Base-by-base conservation (phyloP, 2,888 invertebrate species). In the Blomia tropicalis region DNA sequence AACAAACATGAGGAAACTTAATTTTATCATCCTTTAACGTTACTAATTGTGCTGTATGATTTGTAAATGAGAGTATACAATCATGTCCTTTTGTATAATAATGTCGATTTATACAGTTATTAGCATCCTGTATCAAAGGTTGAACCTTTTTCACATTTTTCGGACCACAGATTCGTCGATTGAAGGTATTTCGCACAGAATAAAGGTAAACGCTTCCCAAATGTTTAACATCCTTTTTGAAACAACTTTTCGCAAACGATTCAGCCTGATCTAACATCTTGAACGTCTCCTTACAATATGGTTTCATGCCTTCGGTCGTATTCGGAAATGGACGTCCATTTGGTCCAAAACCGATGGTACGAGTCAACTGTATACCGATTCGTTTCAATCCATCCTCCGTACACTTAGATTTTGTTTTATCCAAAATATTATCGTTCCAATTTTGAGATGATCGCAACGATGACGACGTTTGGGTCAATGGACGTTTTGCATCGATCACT, bases 241-340 rank as follows among this genome's bases (percentile, higher is more conserved):
- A 47, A n/a, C 51, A 47, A 11, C 7, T 14, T 27, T 47, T 47
- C 51, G 27, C 51, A 19, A 47, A 47, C 14, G 51, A 7, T n/a
- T 47, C 51, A 7, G n/a, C 51, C 22, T 47, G 51, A n/a, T 47
- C n/a, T 22, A 47, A n/a, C 22, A 47, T 47, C 14, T 7, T 25
- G 27, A 47, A 47, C 14, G 51, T 25, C 7, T 47, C 51, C 27
- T 47, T 47, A n/a, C 51, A 47, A 27, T 47, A 47, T 27, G 22
- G 7, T 19, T 47, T 47, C 51, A 47, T 14, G 7, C n/a, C n/a
- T 7, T 27, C 27, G 7, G n/a, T 14, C 7, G 7, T 47, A 47
- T 47, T 19, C 7, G 51, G 11, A 47, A 47, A 47, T 22, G 51
- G 51, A 11, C 51, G 51, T 47, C 51, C 51, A 47, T 47, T 47